Evolutionary conservation across 1,140 invertebrate species (phyloP).

Genomic region (Wasmannia auropunctata): DNA sequence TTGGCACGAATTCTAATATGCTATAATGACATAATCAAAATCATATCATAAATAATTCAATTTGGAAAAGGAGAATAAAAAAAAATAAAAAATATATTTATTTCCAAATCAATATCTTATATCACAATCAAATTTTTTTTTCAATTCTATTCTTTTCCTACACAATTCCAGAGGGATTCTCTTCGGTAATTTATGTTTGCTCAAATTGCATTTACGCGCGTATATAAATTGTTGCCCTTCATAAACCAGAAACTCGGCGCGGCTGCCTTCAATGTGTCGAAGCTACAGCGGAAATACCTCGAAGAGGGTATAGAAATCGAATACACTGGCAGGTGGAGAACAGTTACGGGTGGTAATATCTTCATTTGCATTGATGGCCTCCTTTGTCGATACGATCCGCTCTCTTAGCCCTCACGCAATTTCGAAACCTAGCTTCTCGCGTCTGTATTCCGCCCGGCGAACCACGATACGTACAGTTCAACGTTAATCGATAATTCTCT

Average conservation of each 20-base stretch:
- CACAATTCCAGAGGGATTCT: not conserved
- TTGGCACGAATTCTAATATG: not conserved
- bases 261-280: not conserved
- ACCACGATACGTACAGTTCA: not conserved
- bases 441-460: not conserved
- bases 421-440: constrained; percentile 32
- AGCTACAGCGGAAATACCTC: not conserved
- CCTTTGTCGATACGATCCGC: constrained; percentile 69
- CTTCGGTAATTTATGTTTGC: not conserved
- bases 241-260: constrained; percentile 7
- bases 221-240: constrained; percentile 25
- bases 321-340: constrained; percentile 34
- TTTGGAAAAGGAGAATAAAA: not conserved
- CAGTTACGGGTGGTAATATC: constrained; percentile 71
- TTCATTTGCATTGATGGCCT: constrained; percentile 78
- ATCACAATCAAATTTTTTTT: not conserved
- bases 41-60: not conserved
- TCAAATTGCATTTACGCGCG: not conserved
- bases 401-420: constrained; percentile 8
- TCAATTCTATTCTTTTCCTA: not conserved
- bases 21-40: not conserved
- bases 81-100: not conserved
- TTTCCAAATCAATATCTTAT: too few relatives aligned
- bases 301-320: constrained; percentile 46
- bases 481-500: not conserved